Base-by-base conservation (phyloP, 2,797 vertebrate genomes). In the Percopsis omiscomaycus region DNA sequence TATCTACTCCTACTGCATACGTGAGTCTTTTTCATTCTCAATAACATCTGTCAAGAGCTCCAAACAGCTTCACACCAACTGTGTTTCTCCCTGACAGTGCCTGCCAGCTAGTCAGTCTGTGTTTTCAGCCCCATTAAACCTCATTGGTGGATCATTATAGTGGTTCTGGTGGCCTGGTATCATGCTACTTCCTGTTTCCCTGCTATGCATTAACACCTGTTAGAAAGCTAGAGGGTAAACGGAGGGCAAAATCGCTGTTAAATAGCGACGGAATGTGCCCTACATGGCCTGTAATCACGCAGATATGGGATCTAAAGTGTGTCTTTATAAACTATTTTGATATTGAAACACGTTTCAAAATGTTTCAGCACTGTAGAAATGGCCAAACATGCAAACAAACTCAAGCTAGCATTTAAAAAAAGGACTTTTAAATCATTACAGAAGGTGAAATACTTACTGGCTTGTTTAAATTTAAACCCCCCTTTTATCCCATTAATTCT, bases 91-190 rank as follows among this genome's bases (percentile, higher is more conserved):
- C 83, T 75, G 74, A 71, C 80, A 81, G 64, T 68, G 75, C 67
- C 75, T 82, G 84, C 84, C 81, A 84, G 84, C 77, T 66, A 87
- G 86, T 90, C 85, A 81, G 79, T 71, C 76, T 59, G 71, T 69
- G 78, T 84, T 90, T 90, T 87, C 86, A 88, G 82, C 75, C 79
- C 78, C 86, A 90, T 89, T 87, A 88, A 87, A 81, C 82, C 80
- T 84, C 84, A 83, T 71, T 74, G 77, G 84, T 80, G 80, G 78
- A 83, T 87, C 69, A 79, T 82, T 88, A 82, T 61, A 80, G 59
- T 74, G 69, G 71, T 77, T 68, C 70, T 64, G 67, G 55, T 66
- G 62, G 66, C 67, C 70, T 78, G 66, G 79, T 77, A 77, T 62
- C 73, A 44, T 59, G 64, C 64, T 69, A 73, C 80, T 81, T 87